Evolutionary conservation across 2,888 invertebrate species (phyloP).

Genomic region (Hemistola chrysoprasaria): DNA sequence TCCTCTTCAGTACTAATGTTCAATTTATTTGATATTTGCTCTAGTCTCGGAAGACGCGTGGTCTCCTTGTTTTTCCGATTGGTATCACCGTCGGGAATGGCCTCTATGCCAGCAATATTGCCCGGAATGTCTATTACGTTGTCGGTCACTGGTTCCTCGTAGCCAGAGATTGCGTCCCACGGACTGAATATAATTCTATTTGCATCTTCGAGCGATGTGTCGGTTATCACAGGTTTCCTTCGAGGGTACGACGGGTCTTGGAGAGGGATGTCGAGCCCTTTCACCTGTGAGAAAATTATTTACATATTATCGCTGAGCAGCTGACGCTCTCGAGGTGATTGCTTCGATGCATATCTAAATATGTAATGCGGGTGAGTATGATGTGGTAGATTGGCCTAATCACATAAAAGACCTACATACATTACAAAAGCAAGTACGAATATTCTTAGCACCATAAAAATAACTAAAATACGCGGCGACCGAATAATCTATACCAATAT

Average conservation of each 20-base stretch:
- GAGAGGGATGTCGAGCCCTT: constrained; percentile 71
- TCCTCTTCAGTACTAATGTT: constrained; percentile 73
- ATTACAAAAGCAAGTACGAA: too few relatives aligned
- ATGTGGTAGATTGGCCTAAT: not conserved
- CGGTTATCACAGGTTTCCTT: constrained; percentile 65
- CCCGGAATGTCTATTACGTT: constrained; percentile 73
- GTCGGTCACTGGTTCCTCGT: constrained; percentile 70
- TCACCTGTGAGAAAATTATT: constrained; percentile 52
- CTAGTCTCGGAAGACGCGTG: constrained; percentile 48
- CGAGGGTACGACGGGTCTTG: constrained; percentile 54
- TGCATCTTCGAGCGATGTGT: constrained; percentile 75
- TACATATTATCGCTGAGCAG: constrained; percentile 18
- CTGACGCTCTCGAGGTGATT: constrained; percentile 18
- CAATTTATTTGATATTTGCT: constrained; percentile 71
- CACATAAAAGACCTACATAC: too few relatives aligned
- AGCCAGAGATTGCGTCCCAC: constrained; percentile 74
- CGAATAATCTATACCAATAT: too few relatives aligned
- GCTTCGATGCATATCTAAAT: constrained; percentile 24
- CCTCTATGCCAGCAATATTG: constrained; percentile 54
- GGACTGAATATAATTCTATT: constrained; percentile 81
- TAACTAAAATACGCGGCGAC: too few relatives aligned
- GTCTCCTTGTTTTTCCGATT: constrained; percentile 64
- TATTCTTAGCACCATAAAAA: too few relatives aligned
- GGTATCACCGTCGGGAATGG: constrained; percentile 45
- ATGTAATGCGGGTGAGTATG: constrained; percentile 7